Base-by-base conservation (phyloP, 1,140 invertebrate genomes). In the Arctopsyche grandis region DNA sequence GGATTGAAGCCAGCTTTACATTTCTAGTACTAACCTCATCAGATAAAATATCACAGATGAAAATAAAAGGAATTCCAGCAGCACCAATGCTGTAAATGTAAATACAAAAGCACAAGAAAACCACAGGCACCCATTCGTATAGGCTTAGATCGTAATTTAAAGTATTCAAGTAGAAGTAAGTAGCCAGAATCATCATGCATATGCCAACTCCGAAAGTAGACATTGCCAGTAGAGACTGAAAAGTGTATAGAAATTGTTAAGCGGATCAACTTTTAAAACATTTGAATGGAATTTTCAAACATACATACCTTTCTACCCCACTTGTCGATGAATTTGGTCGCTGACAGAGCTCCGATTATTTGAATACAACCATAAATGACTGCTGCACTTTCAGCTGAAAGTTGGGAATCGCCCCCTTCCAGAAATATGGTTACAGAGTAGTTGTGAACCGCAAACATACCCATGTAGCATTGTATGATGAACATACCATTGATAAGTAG, bases 61-160 rank as follows among this genome's bases (percentile, higher is more conserved):
- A 80, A 0, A 88, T 84, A 63, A 86, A 88, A 0, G 87, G 87
- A 0, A 88, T 83, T 5, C 80, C 83, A 0, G 85, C 87, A n/a
- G 86, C 85, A 0, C 87, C 87, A 5, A 83, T 78, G 82, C 85
- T 86, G 77, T 87, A 87, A 5, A 82, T 81, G 78, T 85, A 87
- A 75, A 86, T 86, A 80, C 84, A 88, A 0, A 84, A 7, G 38
- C 87, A 70, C 7, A 88, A 84, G 5, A 87, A 22, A 0, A 85
- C 66, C 5, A 86, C 86, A 0, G 84, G 84, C 19, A 88, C 77
- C 84, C 84, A 86, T 0, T 85, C 73, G 5, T 85, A 85, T 0
- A 78, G 19, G 10, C 16, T 66, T 0, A 78, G 44, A 19, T 78
- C 75, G 3, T 16, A 82, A 0, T 82, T 22, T 0, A 80, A 83